Evolutionary conservation across 1,140 invertebrate genomes (phyloP), one percentile per base, ranked within the genome.

Genomic region (Eurosta solidaginis): DNA sequence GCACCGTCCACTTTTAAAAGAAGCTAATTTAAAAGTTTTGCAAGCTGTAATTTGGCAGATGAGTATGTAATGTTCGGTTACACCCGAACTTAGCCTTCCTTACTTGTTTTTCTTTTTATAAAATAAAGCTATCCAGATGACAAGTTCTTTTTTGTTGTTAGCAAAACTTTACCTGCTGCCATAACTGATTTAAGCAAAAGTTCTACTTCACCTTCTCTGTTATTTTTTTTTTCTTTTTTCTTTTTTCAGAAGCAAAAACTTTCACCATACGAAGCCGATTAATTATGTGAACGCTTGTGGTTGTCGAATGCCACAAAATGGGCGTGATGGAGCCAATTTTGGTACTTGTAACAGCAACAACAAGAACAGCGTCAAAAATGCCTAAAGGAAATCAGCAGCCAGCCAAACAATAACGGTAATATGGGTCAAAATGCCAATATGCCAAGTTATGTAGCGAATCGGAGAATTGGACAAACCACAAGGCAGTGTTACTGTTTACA

Each of bases 381-480:
- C n/a, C n/a, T n/a, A 6, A 44, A 52, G 20, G 1, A n/a, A 52
- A 52, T 10, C 4, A 22, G 3, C 47, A 36, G 12, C 54, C 59
- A 68, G 27, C 33, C n/a, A n/a, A 29, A 68, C 17, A 68, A 40
- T 68, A 68, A 68, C 59, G 7, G 59, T 68, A 68, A 40, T 22
- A n/a, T 68, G 59, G 59, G 59, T 68, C 59, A 68, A 68, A 68
- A 22, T 33, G n/a, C 59, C 59, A 68, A 68, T 68, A 40, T 68
- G 12, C 6, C 17, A 68, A 68, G 59, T 68, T 33, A n/a, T 68
- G 33, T 17, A 68, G 59, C 59, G 7, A 68, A 68, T 40, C 22
- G 33, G 27, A 40, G 33, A 20, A 7, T n/a, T n/a, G 45, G 45
- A 47, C 45, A 17, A n/a, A 47, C 45, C 45, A n/a, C n/a, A n/a